Evolutionary conservation across 1,140 invertebrate species (phyloP).

Genomic region (Trachymyrmex septentrionalis): DNA sequence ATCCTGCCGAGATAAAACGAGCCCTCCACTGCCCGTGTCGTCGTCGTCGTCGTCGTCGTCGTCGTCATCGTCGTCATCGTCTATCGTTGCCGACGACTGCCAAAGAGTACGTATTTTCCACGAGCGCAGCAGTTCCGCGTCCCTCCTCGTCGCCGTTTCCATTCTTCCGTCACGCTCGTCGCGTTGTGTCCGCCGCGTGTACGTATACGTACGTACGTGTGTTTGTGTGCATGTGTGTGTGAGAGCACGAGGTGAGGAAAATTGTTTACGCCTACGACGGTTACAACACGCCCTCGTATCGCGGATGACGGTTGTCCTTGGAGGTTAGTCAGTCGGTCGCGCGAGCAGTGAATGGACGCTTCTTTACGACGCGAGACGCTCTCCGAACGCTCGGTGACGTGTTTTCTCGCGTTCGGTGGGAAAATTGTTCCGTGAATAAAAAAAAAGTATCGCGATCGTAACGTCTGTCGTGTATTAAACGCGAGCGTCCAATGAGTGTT

Average conservation of each 20-base stretch:
- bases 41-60: not conserved
- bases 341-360: conserved; percentile 38
- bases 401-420: not conserved
- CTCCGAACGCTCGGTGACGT: not conserved
- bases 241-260: conserved; percentile 51
- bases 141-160: conserved; percentile 19
- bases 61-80: not conserved
- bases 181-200: not conserved
- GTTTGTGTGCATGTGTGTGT: not conserved
- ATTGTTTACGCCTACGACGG: conserved; percentile 17
- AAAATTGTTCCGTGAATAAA: not conserved
- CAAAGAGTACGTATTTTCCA: not conserved
- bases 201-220: not conserved
- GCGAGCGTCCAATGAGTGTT: not conserved
- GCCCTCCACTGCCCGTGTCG: conserved; percentile 65
- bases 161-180: conserved; percentile 19
- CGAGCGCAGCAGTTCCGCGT: not conserved
- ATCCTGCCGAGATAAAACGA: conserved; percentile 67
- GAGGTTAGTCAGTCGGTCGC: conserved; percentile 45
- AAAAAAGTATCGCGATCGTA: not conserved
- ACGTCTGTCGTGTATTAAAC: not conserved
- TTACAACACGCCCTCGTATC: conserved; percentile 38
- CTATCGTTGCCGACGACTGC: not conserved
- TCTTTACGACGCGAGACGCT: not conserved
- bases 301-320: conserved; percentile 39